phyloP scores from a whole-genome alignment of 2,113 vertebrate genomes.

The Heterochromis multidens region DNA sequence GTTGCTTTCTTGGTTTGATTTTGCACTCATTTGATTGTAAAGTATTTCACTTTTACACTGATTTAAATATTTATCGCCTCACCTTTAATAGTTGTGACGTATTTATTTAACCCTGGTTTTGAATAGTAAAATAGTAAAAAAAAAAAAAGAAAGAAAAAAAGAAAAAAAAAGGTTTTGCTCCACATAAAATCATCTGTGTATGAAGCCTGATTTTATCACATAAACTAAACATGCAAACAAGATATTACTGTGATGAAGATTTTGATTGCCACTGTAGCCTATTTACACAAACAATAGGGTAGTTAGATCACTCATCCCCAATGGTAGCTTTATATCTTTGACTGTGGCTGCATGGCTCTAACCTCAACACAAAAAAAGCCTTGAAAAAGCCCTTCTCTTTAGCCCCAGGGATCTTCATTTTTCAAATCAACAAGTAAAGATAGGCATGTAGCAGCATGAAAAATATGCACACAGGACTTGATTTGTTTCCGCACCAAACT shows the following conservation, averaged over 20 bases:
- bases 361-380: conserved; percentile 15
- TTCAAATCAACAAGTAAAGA: conserved; percentile 63
- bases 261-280: not conserved
- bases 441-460: conserved; percentile 78
- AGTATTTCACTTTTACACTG: not conserved
- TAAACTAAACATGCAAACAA: not conserved
- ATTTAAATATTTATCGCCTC: not conserved
- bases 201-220: not conserved
- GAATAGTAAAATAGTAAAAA: not conserved
- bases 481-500: conserved; percentile 51
- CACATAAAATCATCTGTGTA: not conserved
- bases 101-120: not conserved
- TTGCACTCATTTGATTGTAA: not conserved
- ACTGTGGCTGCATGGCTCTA: conserved; percentile 22
- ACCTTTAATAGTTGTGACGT: not conserved
- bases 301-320: not conserved
- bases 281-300: not conserved
- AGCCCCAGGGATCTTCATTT: conserved; percentile 63
- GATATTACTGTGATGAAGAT: not conserved
- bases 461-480: conserved; percentile 74
- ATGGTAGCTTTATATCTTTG: not conserved
- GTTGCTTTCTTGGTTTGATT: not conserved
- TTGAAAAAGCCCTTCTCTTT: conserved; percentile 48
- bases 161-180: not conserved
- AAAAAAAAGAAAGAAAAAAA: too few species aligned